Evolutionary conservation across 1,140 invertebrate species (phyloP), one percentile per base, ranked within the genome.

Genomic region (Saccostrea glomerata): DNA sequence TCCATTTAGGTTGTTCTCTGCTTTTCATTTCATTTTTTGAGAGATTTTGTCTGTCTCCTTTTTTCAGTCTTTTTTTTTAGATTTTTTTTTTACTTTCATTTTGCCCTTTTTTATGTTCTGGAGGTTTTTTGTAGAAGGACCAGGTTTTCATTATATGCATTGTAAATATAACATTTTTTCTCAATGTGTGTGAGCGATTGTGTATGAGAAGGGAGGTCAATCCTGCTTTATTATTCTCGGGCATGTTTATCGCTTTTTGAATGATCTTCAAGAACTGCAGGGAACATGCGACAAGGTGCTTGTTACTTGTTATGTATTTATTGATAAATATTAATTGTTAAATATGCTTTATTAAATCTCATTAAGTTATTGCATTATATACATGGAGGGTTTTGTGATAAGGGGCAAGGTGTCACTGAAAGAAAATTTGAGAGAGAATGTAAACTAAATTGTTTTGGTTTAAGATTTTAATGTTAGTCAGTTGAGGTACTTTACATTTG

Each of bases 1-100:
- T 83, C 82, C 82, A 73, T 73, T 66, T 73, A 73, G 40, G 54
- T 83, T 83, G 40, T 83, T 83, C 82, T 83, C 54, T 12, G n/a
- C 40, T 83, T 55, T 54, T 83, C 36, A 83, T 83, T 83, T 83
- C n/a, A 83, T 83, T 83, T 83, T 83, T 83, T 83, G 20, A 83
- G 40, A 83, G 40, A 83, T 36, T 82, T 82, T 54, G 54, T 83
- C 54, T 56, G 54, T 83, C 54, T 83, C 54, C 47, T 83, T 55
- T 30, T 30, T 36, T 36, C 25, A 82, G 1, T 15, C 40, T n/a
- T 54, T 83, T 54, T 55, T 83, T 54, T n/a, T 23, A 55, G 17
- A 54, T 54, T 47, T 83, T 82, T 82, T 54, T 83, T 83, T 83
- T 54, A 83, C 40, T 83, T 83, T 83, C 70, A 63, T n/a, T 63